Percentiles rank a stretch among this genome's conserved stretches.
Evolutionary conservation across 2,888 invertebrate species (phyloP).

Genomic region (Dicranocentrus wangi): DNA sequence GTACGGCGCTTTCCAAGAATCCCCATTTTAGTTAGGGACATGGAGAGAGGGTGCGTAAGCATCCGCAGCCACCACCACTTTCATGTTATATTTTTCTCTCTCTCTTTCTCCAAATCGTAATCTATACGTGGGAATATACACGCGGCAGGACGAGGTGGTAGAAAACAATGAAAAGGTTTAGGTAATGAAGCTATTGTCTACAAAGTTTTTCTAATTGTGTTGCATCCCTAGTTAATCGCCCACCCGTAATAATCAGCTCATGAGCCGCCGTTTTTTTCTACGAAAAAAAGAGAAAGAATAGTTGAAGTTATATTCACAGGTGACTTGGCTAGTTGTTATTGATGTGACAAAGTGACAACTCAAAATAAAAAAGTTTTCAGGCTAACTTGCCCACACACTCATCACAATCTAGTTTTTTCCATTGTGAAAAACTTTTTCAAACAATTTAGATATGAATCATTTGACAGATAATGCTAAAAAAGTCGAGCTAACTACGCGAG

Average conservation of each 20-base stretch:
- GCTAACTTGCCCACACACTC: neutral
- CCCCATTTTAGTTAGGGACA: too few relatives aligned
- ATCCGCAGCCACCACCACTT: too few relatives aligned
- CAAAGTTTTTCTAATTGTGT: neutral
- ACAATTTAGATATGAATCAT: slow-evolving; percentile 29
- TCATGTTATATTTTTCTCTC: too few relatives aligned
- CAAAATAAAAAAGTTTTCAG: neutral
- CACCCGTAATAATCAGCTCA: neutral
- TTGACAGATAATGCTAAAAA: slow-evolving; percentile 29
- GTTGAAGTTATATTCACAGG: slow-evolving; percentile 2
- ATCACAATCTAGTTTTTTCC: neutral
- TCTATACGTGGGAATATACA: too few relatives aligned
- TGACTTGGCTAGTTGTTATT: slow-evolving; percentile 9
- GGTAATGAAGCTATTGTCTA: too few relatives aligned
- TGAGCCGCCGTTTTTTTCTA: neutral
- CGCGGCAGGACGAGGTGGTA: too few relatives aligned
- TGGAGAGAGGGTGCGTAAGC: too few relatives aligned
- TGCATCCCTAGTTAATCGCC: neutral
- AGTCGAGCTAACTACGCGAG: too few relatives aligned
- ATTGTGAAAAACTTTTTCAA: neutral
- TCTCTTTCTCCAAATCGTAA: too few relatives aligned
- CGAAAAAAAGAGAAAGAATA: neutral
- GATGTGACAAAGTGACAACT: slow-evolving; percentile 23
- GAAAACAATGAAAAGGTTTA: too few relatives aligned
- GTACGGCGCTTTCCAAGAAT: too few relatives aligned